Evolutionary conservation across 2,797 vertebrate species (phyloP).

Genomic region (Smutsia temminckii): DNA sequence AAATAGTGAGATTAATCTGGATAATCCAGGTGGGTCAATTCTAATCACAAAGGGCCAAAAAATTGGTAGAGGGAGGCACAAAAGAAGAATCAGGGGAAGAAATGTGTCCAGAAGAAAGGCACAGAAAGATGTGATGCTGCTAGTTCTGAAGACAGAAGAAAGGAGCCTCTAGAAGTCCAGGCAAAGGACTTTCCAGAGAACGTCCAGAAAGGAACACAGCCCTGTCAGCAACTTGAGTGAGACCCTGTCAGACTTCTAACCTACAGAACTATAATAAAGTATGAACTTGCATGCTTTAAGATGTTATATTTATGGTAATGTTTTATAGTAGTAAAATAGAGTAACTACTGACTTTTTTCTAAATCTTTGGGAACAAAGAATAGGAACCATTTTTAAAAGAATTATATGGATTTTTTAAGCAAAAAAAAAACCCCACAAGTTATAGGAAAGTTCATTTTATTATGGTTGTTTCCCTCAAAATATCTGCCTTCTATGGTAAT

Average conservation of each 20-base stretch:
- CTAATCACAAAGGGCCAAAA: background rate
- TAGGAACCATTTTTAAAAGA: background rate
- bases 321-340: background rate
- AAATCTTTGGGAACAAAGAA: background rate
- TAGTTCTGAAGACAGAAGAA: background rate
- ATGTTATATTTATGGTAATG: background rate
- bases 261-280: background rate
- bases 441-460: background rate
- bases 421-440: background rate
- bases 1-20: background rate
- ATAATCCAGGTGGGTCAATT: background rate
- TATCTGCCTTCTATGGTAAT: background rate
- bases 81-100: background rate
- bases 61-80: background rate
- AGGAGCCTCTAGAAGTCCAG: background rate
- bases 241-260: background rate
- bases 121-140: background rate
- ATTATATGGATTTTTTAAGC: background rate
- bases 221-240: background rate
- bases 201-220: background rate
- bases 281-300: background rate
- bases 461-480: background rate
- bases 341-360: background rate
- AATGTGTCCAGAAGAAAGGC: background rate
- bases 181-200: background rate